phyloP scores from a whole-genome alignment of 2,888 invertebrate species.

The Callyntrura guangdongensis region DNA sequence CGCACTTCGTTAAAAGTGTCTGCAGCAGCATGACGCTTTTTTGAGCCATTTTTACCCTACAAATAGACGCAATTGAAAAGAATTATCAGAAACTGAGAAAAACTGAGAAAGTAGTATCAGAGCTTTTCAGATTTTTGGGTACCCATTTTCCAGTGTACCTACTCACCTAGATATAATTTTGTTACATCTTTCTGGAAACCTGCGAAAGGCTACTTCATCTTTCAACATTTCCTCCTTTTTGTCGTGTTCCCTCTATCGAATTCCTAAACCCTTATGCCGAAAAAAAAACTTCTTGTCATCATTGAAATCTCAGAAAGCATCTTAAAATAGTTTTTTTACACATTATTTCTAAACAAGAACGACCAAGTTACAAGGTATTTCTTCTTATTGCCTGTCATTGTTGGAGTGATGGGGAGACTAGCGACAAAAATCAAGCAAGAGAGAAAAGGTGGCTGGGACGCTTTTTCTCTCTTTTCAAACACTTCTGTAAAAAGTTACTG shows the following conservation, averaged over 20 bases:
- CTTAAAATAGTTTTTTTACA: constrained; percentile 52
- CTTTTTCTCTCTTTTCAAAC: constrained; percentile 30
- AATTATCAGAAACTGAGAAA: not conserved
- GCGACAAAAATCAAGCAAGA: constrained; percentile 33
- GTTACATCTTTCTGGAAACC: not conserved
- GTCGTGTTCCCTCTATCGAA: not conserved
- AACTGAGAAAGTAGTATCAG: not conserved
- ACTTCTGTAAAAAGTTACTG: constrained; percentile 59
- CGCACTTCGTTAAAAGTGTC: constrained; percentile 60
- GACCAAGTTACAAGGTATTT: constrained; percentile 27
- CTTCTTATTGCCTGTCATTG: not conserved
- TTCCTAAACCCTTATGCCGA: constrained; percentile 27
- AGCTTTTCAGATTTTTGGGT: constrained; percentile 14
- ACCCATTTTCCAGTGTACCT: not conserved
- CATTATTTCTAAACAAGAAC: constrained; percentile 38
- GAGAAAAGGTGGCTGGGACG: constrained; percentile 10
- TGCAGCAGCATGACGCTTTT: constrained; percentile 36
- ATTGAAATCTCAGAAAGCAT: constrained; percentile 57
- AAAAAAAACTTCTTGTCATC: constrained; percentile 21
- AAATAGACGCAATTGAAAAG: too few species aligned
- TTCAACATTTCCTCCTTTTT: not conserved
- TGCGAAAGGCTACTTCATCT: not conserved
- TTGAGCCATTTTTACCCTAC: not conserved
- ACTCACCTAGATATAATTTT: constrained; percentile 2
- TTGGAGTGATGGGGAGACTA: not conserved